A percentile compares a stretch with the other conserved stretches of the same genome.
phyloP scores from a whole-genome alignment of 2,888 invertebrate genomes.

The Lamproptera curius region DNA sequence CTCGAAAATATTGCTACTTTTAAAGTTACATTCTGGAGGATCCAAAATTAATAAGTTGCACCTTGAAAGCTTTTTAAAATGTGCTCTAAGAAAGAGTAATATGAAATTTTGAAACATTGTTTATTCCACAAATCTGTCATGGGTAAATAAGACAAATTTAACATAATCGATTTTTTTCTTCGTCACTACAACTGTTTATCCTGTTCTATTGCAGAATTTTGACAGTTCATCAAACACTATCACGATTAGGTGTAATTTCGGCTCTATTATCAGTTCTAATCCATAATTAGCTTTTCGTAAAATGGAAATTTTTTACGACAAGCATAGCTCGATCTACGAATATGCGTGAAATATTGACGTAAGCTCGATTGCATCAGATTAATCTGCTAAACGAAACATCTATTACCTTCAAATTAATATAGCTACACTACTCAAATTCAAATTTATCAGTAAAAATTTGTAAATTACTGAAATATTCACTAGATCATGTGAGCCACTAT shows the following conservation, averaged over 20 bases:
- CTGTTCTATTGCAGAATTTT: slow-evolving; percentile 10
- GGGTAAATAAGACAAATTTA: too few relatives aligned
- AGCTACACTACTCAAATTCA: slow-evolving; percentile 79
- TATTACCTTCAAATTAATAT: slow-evolving; percentile 71
- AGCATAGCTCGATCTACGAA: slow-evolving; percentile 68
- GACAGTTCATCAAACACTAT: slow-evolving; percentile 15
- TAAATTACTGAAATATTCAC: slow-evolving; percentile 87
- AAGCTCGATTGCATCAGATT: slow-evolving; percentile 71
- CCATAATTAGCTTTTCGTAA: slow-evolving; percentile 8
- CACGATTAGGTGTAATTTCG: slow-evolving; percentile 4
- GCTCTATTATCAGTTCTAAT: slow-evolving; percentile 11
- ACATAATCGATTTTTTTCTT: neutral
- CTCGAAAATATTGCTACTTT: too few relatives aligned
- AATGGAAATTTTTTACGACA: slow-evolving; percentile 59
- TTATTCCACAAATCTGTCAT: too few relatives aligned
- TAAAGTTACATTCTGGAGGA: too few relatives aligned
- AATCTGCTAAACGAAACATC: slow-evolving; percentile 68
- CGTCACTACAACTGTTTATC: neutral
- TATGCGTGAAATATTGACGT: slow-evolving; percentile 70
- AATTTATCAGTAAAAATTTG: slow-evolving; percentile 85
- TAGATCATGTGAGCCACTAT: too few relatives aligned
- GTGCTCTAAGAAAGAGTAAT: neutral
- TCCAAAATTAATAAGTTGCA: too few relatives aligned
- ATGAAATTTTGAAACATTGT: too few relatives aligned
- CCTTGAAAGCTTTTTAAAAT: neutral